Percentiles rank a stretch among this genome's conserved stretches.
Conservation (phyloP, 2,797 vertebrate species). For the Pseudomugil gertrudae region DNA sequence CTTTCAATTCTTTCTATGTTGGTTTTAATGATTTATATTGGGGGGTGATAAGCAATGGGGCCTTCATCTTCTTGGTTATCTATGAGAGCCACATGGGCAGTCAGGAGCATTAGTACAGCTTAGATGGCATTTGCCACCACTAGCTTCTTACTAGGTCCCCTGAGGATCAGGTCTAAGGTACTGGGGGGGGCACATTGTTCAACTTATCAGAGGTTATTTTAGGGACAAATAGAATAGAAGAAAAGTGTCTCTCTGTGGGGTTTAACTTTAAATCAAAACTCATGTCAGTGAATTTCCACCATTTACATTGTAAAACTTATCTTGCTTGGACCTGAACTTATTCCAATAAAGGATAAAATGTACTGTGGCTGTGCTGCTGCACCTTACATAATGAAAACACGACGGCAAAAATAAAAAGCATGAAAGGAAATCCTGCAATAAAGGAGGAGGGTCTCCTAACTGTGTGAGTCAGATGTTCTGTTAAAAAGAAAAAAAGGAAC, state of each 20-base stretch:
- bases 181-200: constrained; percentile 19
- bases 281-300: constrained; percentile 63
- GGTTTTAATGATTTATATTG: constrained; percentile 16
- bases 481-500: background rate
- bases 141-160: constrained; percentile 68
- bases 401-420: background rate
- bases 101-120: constrained; percentile 64
- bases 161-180: constrained; percentile 44
- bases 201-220: constrained; percentile 59
- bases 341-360: constrained; percentile 26
- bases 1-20: constrained; percentile 41
- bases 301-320: constrained; percentile 54
- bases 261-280: constrained; percentile 37
- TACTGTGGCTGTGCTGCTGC: constrained; percentile 25
- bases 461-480: background rate
- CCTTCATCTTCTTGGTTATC: constrained; percentile 66
- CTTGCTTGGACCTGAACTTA: constrained; percentile 36
- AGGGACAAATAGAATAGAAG: constrained; percentile 33
- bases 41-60: constrained; percentile 12
- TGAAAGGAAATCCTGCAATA: background rate
- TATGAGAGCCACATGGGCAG: constrained; percentile 56
- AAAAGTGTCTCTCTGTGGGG: constrained; percentile 31
- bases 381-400: constrained; percentile 24
- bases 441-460: constrained; percentile 1
- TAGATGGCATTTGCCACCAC: constrained; percentile 67